Evolutionary conservation across 2,113 vertebrate genomes (phyloP).

Genomic region (Hiodon tergisus): DNA sequence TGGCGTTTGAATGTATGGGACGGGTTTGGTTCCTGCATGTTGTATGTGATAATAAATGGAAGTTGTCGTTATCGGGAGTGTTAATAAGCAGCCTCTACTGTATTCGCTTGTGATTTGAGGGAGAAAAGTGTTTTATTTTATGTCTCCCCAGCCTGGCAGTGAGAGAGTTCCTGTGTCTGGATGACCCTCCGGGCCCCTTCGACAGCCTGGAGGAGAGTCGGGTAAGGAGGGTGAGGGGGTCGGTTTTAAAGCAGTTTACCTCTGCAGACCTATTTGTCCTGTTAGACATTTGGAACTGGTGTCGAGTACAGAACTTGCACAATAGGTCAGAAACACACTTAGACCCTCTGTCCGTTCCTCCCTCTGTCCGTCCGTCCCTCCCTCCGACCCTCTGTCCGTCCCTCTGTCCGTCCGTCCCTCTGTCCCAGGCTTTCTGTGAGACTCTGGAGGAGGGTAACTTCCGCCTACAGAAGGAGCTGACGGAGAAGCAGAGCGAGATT

Average conservation of each 20-base stretch:
- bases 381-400: slow-evolving; percentile 21
- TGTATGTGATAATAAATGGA: too few relatives aligned
- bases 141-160: slow-evolving; percentile 64
- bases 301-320: not conserved
- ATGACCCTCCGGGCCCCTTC: slow-evolving; percentile 75
- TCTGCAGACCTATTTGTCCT: not conserved
- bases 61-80: too few relatives aligned
- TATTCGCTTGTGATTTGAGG: too few relatives aligned
- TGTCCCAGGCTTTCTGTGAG: slow-evolving; percentile 77
- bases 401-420: slow-evolving; percentile 10
- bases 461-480: slow-evolving; percentile 74
- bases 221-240: slow-evolving; percentile 56
- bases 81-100: too few relatives aligned
- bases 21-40: too few relatives aligned
- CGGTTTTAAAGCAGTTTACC: not conserved
- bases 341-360: not conserved
- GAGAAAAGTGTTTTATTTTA: not conserved
- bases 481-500: slow-evolving; percentile 74
- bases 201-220: slow-evolving; percentile 84
- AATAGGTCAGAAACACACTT: not conserved
- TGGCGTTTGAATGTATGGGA: too few relatives aligned
- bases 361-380: not conserved
- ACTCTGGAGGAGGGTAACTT: slow-evolving; percentile 81
- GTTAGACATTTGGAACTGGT: not conserved
- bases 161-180: slow-evolving; percentile 79